Evolutionary conservation across 2,888 invertebrate genomes (phyloP).

Genomic region (Myathropa florea): DNA sequence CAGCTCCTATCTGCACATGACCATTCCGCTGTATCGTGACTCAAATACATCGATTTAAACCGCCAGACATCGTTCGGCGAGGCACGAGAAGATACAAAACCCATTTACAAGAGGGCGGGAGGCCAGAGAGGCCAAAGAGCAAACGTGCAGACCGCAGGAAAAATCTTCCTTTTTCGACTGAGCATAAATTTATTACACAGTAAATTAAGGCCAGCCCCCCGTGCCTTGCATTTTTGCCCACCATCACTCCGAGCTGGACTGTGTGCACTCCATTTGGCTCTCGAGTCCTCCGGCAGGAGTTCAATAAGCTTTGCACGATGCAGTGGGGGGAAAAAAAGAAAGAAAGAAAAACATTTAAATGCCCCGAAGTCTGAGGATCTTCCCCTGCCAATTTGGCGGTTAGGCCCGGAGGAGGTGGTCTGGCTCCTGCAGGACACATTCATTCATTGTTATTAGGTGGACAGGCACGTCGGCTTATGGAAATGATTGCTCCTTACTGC

Average conservation of each 20-base stretch:
- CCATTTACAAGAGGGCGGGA: neutral
- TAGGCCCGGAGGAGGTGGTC: neutral
- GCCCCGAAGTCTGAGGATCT: neutral
- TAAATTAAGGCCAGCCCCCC: slow-evolving; percentile 66
- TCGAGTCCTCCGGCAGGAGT: slow-evolving; percentile 39
- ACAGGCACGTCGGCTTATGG: slow-evolving; percentile 36
- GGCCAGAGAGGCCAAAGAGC: slow-evolving; percentile 18
- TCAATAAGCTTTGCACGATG: slow-evolving; percentile 58
- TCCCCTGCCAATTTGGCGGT: slow-evolving; percentile 41
- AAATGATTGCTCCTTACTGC: slow-evolving; percentile 16
- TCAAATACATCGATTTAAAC: slow-evolving; percentile 62
- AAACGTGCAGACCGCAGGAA: slow-evolving; percentile 51
- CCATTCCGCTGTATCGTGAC: slow-evolving; percentile 57
- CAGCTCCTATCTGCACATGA: slow-evolving; percentile 15
- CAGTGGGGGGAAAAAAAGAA: slow-evolving; percentile 4
- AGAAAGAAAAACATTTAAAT: slow-evolving; percentile 10
- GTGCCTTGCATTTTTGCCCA: slow-evolving; percentile 53
- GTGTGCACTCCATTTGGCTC: slow-evolving; percentile 49
- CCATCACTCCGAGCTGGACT: too few species aligned
- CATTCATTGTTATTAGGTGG: slow-evolving; percentile 47
- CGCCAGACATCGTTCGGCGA: slow-evolving; percentile 50
- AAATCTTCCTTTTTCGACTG: slow-evolving; percentile 61
- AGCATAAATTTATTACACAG: slow-evolving; percentile 66
- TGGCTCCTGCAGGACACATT: slow-evolving; percentile 38
- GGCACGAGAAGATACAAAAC: slow-evolving; percentile 43